Evolutionary conservation across 2,797 vertebrate genomes (phyloP).

Genomic region (Danio tinwini): DNA sequence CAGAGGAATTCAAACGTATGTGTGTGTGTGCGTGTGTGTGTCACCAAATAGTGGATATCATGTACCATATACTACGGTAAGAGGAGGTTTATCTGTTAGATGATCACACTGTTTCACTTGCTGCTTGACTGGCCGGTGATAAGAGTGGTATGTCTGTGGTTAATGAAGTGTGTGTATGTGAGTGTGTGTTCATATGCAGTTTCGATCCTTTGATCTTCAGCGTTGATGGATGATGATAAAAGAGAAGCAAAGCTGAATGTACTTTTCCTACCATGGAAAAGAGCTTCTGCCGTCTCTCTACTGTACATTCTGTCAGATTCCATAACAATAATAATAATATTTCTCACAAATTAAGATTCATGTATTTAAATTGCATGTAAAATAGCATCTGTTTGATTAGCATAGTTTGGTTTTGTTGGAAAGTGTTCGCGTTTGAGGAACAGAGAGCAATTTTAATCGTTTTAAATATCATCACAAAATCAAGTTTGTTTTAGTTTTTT

Average conservation of each 20-base stretch:
- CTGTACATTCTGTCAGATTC: background rate
- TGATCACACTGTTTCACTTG: slow-evolving; percentile 16
- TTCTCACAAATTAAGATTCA: background rate
- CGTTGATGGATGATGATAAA: slow-evolving; percentile 29
- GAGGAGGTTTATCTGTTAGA: slow-evolving; percentile 30
- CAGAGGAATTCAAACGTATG: slow-evolving; percentile 10
- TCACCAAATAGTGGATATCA: background rate
- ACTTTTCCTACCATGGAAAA: background rate
- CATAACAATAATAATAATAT: background rate
- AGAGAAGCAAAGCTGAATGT: background rate
- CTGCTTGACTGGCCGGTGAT: slow-evolving; percentile 28
- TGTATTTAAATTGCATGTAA: background rate
- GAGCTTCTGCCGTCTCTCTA: background rate
- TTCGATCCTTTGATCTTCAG: slow-evolving; percentile 15
- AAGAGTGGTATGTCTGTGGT: slow-evolving; percentile 31
- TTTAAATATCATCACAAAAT: too few relatives aligned
- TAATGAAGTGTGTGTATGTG: slow-evolving; percentile 15
- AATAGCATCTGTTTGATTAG: background rate
- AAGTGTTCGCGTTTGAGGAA: too few relatives aligned
- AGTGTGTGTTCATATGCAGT: slow-evolving; percentile 17
- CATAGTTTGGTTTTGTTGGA: too few relatives aligned
- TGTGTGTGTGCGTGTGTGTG: background rate
- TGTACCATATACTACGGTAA: slow-evolving; percentile 5
- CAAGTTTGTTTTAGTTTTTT: too few relatives aligned
- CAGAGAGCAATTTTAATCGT: too few relatives aligned